These are phyloP conservation scores for Bubalus kerabau DNA, from an alignment of 2,113 vertebrate species.

Conservation along the genomic window DNA sequence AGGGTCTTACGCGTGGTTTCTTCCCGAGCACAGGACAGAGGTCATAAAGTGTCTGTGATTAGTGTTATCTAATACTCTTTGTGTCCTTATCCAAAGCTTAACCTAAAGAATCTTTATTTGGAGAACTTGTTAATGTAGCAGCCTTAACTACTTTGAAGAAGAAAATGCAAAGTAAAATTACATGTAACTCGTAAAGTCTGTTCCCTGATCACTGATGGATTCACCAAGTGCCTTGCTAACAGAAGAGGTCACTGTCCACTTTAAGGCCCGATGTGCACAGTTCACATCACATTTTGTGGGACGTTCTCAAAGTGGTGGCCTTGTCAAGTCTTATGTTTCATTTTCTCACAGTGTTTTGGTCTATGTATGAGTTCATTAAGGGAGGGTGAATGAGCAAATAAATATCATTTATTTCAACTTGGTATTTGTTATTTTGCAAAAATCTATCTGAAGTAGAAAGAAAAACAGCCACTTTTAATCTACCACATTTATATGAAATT, in stretches of 20 bases:
- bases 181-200: not conserved
- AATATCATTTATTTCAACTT: not conserved
- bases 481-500: not conserved
- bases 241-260: not conserved
- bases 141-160: not conserved
- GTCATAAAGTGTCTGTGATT: not conserved
- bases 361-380: too few relatives aligned
- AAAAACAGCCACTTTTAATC: not conserved
- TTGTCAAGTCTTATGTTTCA: not conserved
- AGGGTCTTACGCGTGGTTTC: not conserved
- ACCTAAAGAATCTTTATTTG: not conserved
- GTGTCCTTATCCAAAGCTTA: not conserved
- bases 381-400: not conserved
- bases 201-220: not conserved
- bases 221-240: not conserved
- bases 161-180: not conserved
- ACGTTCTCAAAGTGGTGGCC: not conserved
- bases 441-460: not conserved
- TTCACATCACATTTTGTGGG: fast-evolving
- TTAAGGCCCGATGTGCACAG: fast-evolving
- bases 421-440: not conserved
- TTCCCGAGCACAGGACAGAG: not conserved
- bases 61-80: not conserved
- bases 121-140: not conserved
- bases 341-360: not conserved